These are phyloP conservation scores for Melipona quadrifasciata DNA, from an alignment of 1,140 invertebrate genomes.

Conservation along the genomic window DNA sequence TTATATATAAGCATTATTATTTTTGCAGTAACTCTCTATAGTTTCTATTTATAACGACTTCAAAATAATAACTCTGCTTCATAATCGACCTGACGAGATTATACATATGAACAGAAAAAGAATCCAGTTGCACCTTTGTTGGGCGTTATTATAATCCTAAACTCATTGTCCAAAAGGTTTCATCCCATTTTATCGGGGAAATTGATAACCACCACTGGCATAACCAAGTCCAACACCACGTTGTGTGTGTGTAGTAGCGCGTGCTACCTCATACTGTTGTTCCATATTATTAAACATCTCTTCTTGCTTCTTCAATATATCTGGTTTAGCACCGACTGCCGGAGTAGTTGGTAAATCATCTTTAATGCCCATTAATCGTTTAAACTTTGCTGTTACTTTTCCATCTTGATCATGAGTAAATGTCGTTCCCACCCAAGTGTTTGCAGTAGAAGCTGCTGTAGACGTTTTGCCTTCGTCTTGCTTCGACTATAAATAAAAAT, in stretches of 20 bases:
- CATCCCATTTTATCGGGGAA: constrained; percentile 76
- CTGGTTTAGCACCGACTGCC: constrained; percentile 78
- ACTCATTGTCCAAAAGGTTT: constrained; percentile 27
- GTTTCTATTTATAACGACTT: constrained; percentile 35
- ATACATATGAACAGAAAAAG: constrained; percentile 18
- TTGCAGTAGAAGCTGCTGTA: constrained; percentile 79
- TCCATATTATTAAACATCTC: constrained; percentile 96
- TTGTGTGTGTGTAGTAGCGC: constrained; percentile 96
- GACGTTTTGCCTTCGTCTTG: constrained; percentile 72
- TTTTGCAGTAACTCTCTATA: constrained; percentile 20
- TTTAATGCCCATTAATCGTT: constrained; percentile 97
- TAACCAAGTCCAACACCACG: constrained; percentile 95
- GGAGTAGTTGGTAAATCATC: constrained; percentile 78
- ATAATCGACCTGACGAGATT: constrained; percentile 17
- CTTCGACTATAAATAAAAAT: constrained; percentile 49
- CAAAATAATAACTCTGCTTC: constrained; percentile 37
- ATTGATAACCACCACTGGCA: constrained; percentile 80
- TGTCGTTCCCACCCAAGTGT: constrained; percentile 91
- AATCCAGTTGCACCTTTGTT: constrained; percentile 17
- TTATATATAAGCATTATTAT: constrained; percentile 2
- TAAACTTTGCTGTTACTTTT: constrained; percentile 96
- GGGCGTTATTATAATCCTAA: constrained; percentile 47
- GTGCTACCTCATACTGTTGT: constrained; percentile 96
- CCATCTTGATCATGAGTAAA: constrained; percentile 95
- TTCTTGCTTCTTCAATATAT: constrained; percentile 91